Evolutionary conservation across 2,113 vertebrate species (phyloP).

Genomic region (human): DNA sequence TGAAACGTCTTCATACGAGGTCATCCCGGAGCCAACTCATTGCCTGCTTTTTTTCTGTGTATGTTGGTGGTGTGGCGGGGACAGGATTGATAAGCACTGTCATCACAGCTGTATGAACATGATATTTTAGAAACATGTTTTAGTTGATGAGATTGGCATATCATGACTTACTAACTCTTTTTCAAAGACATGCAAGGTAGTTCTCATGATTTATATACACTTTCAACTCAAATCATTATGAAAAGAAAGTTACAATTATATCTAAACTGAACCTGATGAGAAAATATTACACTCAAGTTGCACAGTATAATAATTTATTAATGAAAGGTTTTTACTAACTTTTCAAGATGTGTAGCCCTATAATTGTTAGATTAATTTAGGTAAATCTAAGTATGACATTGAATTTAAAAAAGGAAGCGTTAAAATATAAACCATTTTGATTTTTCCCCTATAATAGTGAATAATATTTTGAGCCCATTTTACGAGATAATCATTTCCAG

Average conservation of each 20-base stretch:
- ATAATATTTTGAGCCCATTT: neutral
- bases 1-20: neutral
- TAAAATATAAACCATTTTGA: neutral
- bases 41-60: neutral
- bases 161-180: neutral
- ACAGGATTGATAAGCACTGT: neutral
- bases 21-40: neutral
- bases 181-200: neutral
- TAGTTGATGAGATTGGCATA: neutral
- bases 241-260: neutral
- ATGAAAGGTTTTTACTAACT: neutral
- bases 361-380: neutral
- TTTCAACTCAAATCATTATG: neutral
- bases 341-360: neutral
- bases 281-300: neutral
- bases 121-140: neutral
- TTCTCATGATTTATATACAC: neutral
- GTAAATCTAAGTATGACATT: neutral
- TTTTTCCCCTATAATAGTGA: neutral
- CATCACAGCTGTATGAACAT: neutral
- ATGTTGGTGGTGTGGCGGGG: neutral
- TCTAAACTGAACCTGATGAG: neutral
- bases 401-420: neutral
- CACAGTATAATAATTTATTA: neutral
- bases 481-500: neutral